phyloP scores from a whole-genome alignment of 2,888 invertebrate genomes.

The Callosobruchus maculatus region DNA sequence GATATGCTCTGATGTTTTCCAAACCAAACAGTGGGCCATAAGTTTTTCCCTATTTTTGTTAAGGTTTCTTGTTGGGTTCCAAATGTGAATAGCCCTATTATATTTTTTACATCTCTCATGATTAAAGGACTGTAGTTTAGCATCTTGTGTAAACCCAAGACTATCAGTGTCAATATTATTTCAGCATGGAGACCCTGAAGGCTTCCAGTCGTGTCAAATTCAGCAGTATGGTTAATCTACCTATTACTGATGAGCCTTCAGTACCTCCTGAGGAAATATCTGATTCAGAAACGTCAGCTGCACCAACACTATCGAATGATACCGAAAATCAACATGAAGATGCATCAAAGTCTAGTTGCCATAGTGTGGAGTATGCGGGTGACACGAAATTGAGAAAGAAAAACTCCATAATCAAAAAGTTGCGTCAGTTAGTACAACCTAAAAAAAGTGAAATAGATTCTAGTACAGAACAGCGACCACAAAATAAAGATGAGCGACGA shows the following conservation, averaged over 20 bases:
- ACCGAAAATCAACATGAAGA: neutral
- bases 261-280: neutral
- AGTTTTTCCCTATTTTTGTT: too few species aligned
- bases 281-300: neutral
- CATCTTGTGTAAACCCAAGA: too few species aligned
- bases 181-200: conserved; percentile 4
- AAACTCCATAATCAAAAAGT: conserved; percentile 6
- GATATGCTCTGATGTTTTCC: too few species aligned
- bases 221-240: neutral
- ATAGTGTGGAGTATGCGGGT: neutral
- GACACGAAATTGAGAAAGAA: conserved; percentile 6
- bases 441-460: conserved; percentile 3
- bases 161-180: conserved; percentile 1
- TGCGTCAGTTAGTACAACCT: conserved; percentile 1
- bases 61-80: too few species aligned
- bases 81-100: too few species aligned
- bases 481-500: conserved; percentile 2
- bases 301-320: neutral
- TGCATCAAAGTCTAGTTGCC: neutral
- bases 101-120: too few species aligned
- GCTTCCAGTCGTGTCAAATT: conserved; percentile 9
- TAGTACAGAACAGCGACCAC: neutral
- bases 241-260: neutral
- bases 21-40: too few species aligned
- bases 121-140: too few species aligned